Evolutionary conservation across 2,113 vertebrate genomes (phyloP), one percentile per base, ranked within the genome.

Genomic region (Felis catus): DNA sequence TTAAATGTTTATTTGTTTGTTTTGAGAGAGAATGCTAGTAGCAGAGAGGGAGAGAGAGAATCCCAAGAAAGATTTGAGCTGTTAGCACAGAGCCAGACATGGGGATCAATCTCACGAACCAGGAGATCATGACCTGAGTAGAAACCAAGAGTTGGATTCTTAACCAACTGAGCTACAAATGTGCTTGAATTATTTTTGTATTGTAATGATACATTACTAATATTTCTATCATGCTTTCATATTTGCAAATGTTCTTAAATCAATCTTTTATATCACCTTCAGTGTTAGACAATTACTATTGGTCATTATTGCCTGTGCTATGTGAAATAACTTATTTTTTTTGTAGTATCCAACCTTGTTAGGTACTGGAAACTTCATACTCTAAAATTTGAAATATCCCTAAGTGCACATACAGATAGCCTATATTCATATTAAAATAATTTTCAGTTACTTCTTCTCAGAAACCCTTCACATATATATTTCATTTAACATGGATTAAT

Each of bases 341-440:
- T 66, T 39, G 3, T 78, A 25, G 23, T 36, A 2, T 5, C 1
- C 4, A 41, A 82, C n/a, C n/a, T 78, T 12, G 0, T 31, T 58
- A 82, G 23, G n/a, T 89, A 81, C 70, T 12, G 41, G 63, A 92
- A 53, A 85, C 4, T 19, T 13, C 61, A 12, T 73, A 51, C 3
- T 66, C 2, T 86, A 66, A 79, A 79, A 45, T 53, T 53, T 41
- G 65, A 82, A 89, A 86, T 58, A 39, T 1, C 0, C 2, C n/a
- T 16, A 68, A 31, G 1, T 51, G 25, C 39, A 27, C 5, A 48
- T 1, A 4, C 0, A 78, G 45, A 70, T 0, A 70, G 8, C 2
- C 18, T 76, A 16, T 7, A 66, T 33, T 84, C 55, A 66, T 39
- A 21, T 36, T 33, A 15, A 78, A 91, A 76, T 83, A 79, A 88